Evolutionary conservation across 1,140 invertebrate species (phyloP), one percentile per base, ranked within the genome.

Genomic region (Melipona quadrifasciata): DNA sequence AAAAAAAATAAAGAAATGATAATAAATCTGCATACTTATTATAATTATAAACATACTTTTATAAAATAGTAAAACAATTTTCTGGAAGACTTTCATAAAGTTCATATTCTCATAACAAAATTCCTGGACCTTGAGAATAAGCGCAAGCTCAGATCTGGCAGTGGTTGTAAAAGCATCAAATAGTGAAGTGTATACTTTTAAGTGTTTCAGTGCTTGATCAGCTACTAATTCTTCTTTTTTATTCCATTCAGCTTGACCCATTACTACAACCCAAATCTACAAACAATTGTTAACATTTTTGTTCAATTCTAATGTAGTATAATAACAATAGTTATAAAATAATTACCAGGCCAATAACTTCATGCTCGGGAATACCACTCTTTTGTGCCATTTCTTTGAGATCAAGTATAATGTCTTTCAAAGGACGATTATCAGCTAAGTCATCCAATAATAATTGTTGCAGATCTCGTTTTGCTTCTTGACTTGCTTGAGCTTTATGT

Each of bases 91-190:
- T 94, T 99, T 99, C 97, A 99, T 98, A 94, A 99, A 99, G 94
- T 98, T 98, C 98, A 99, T 99, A 95, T 99, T 99, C 92, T 99
- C 98, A 94, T 99, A 99, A 95, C 99, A 99, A 95, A 98, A 99
- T 93, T 99, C 98, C 95, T 99, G 99, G 89, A 99, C 97, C 94
- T 98, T 98, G 74, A 98, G 95, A 90, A 99, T 96, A 73, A 99
- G 96, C 71, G 97, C 97, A 90, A 99, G 95, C 95, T 99, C 98
- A 75, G 98, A 97, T 91, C 97, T 97, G 89, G 97, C 97, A 86
- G 96, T 97, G 90, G 96, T 96, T 86, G 98, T 97, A 92, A 99
- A 99, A 24, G 98, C 97, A 87, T 96, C 97, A 93, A 99, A 96
- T 83, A 99, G 95, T 68, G 96, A 96, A 89, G 97, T 97, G 94